Base-by-base conservation (phyloP, 2,797 vertebrate genomes). In the Megaceryle alcyon region DNA sequence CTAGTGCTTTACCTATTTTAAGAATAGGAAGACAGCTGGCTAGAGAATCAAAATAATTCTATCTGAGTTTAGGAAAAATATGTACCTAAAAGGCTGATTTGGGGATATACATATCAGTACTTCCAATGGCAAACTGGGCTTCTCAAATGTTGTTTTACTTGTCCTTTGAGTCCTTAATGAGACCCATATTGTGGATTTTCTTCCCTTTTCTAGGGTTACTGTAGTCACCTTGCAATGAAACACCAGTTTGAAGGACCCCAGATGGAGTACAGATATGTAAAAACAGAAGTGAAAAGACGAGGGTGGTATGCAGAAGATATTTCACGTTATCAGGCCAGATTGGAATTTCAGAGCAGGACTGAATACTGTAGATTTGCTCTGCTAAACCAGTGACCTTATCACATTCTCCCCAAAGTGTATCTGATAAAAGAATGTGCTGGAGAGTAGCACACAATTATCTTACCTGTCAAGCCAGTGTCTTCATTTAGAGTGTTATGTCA, bases 391-490 rank as follows among this genome's bases (percentile, higher is more conserved):
- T 95, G 83, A 70, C 64, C 93, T 96, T 97, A 96, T 91, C 83
- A 70, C 43, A 39, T 90, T 95, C 84, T 95, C 17, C 23, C 79
- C 81, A 90, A 90, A 78, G 69, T 31, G 5, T 82, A 92, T 86
- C 92, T 89, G 96, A 94, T 97, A 95, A 97, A 96, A 94, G 81
- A 93, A 51, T 89, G 56, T 96, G 68, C 92, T 84, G 51, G 82
- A 96, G 95, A 95, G 88, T 94, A 90, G 89, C 77, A 94, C 56
- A 33, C 81, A 81, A 91, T 97, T 96, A 94, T 91, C 64, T 95
- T 82, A 82, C 91, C 89, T 97, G 92, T 96, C 94, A 97, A 93
- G 77, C 41, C n/a, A 69, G 86, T 57, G 39, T 94, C 96, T 97
- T 95, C 41, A 84, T 96, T 94, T 96, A 84, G 66, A 14, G 11